Base-by-base conservation (phyloP, 2,888 invertebrate species). In the Harpalus rufipes region DNA sequence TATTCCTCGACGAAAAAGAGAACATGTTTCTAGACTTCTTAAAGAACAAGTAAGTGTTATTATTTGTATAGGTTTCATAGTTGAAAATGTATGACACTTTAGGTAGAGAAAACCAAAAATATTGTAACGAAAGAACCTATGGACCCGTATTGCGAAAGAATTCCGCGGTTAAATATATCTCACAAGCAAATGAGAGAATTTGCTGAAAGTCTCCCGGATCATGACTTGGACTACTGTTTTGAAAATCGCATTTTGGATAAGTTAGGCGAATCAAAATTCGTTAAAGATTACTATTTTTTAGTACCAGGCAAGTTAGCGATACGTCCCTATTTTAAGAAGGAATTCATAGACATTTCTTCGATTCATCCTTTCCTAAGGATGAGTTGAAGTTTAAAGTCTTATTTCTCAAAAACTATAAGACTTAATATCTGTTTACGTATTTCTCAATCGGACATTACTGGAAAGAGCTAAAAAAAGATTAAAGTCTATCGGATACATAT, bases 211-310 rank as follows among this genome's bases (percentile, higher is more conserved):
- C 92, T 94, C 68, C 91, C 93, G 61, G 93, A 94, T 5, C 93
- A 94, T 0, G 92, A 92, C 7, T 95, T 95, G 93, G 91, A 93
- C 1, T 91, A 92, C 32, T 92, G 92, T 58, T 94, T 94, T 90
- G 94, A 95, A 89, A 89, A 91, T 7, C 93, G 92, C 88, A 95
- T 96, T 85, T 90, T 92, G 76, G 92, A 91, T 80, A 92, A 93
- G 76, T 92, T 94, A 0, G 93, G 93, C 0, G 93, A 94, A 0
- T 89, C 90, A 0, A 91, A 92, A 76, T 89, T 95, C n/a, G 93
- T 93, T 85, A 90, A 90, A 39, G 92, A 92, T 63, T 95, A 93
- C 89, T 93, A 93, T 0, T 89, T 91, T 32, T 88, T 94, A 0
- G 91, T 93, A 56, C 91, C 92, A 39, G 91, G 32, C 5, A 32